Evolutionary conservation across 1,140 invertebrate species (phyloP), one percentile per base, ranked within the genome.

Genomic region (Drosophila subpulchrella): DNA sequence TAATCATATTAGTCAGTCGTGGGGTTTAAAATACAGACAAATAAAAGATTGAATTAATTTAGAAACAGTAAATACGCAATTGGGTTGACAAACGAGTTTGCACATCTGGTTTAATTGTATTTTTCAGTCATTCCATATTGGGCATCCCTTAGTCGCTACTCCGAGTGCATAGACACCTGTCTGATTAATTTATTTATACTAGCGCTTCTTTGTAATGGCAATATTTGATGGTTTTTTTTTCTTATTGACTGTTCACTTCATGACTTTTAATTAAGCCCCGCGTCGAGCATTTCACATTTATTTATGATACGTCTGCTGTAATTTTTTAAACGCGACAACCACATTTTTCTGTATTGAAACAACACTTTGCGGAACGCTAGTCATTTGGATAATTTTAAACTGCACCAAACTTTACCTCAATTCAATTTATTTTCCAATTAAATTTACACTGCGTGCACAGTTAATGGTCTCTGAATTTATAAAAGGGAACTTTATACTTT

Each of bases 231-330:
- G 30, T 15, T 13, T 60, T 38, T 60, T 38, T 53, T 17, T 58
- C 24, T 20, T 44, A 17, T 74, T 48, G 44, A 74, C 58, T 53
- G 58, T 44, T 63, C 36, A 55, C 44, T 63, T 62, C 15, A 74
- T 48, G 48, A 51, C 41, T 62, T 62, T 73, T 62, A 74, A 74
- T 74, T 74, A 74, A 61, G 10, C n/a, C 10, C 24, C 30, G 12
- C n/a, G 41, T 20, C 24, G 36, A 15, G 5, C n/a, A 12, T 34
- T 51, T 27, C 46, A 27, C 24, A 0, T 15, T 42, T 55, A 48
- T 61, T 15, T 41, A 20, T 34, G 12, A 50, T 13, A 51, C 41
- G 63, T 11, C 38, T 36, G 32, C 2, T 12, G 36, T 30, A 58
- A 42, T 5, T 54, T 32, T 55, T 3, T 6, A 32, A 70, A 38